phyloP scores from a whole-genome alignment of 2,888 invertebrate species.

The Rhagonycha fulva region DNA sequence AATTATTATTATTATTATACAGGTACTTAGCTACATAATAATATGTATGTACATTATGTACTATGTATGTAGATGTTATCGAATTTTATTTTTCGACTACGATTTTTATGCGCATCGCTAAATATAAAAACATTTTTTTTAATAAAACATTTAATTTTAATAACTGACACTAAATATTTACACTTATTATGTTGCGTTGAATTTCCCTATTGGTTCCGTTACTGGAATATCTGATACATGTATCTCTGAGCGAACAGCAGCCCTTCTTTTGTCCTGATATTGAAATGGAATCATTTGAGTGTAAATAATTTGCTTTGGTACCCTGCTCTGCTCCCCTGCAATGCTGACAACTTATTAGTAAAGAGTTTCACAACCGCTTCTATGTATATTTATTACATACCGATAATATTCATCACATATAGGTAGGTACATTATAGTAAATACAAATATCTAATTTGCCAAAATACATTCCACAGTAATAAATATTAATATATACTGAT shows the following conservation, averaged over 20 bases:
- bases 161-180: conserved; percentile 21
- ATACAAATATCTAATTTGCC: neutral
- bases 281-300: conserved; percentile 74
- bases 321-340: conserved; percentile 39
- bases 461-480: neutral
- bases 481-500: neutral
- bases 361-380: conserved; percentile 36
- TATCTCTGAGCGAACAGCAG: conserved; percentile 49
- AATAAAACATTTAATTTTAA: neutral
- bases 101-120: no score
- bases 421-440: no score
- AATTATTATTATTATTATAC: no score
- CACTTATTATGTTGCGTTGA: conserved; percentile 21
- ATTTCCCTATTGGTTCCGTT: conserved; percentile 30
- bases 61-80: no score
- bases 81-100: neutral
- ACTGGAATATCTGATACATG: conserved; percentile 49
- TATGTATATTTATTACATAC: conserved; percentile 10
- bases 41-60: no score
- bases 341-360: conserved; percentile 50
- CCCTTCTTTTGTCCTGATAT: conserved; percentile 67
- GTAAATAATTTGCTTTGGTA: conserved; percentile 71
- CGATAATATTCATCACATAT: neutral
- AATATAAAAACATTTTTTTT: neutral
- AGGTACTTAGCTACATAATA: no score